Evolutionary conservation across 2,888 invertebrate genomes (phyloP), one percentile per base, ranked within the genome.

Genomic region (Tenthredo notha): DNA sequence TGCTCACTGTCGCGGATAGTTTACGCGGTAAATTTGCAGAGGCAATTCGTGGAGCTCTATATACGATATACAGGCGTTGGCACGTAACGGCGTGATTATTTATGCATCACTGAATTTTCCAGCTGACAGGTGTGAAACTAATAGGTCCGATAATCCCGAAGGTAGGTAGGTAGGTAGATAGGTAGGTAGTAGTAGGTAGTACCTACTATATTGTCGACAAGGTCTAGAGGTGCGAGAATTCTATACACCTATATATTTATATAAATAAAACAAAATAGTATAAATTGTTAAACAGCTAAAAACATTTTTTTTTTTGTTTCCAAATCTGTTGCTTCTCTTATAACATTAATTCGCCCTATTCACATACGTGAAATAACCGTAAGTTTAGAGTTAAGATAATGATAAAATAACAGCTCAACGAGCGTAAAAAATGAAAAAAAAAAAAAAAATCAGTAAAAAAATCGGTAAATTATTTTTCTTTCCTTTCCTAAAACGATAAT

Each of bases 101-200:
- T 83, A 83, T 67, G 83, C 67, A 83, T 83, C 83, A 50, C n/a
- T 83, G 83, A 83, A 83, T 83, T 83, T 83, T 83, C 83, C 83
- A 70, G 67, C 83, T 83, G 83, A 83, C 83, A 83, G 67, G 83
- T 83, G 83, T 83, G 83, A 83, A 67, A 83, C 83, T 70, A 83
- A 83, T 67, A 83, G 67, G 67, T 83, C 83, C 83, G 83, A 80
- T 83, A 83, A 83, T 83, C 70, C 83, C 47, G 67, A 33, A 67
- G 67, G 67, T 67, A 67, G 33, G 33, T 61, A 61, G 9, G 61
- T 25, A 61, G 61, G 61, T 25, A 21, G 61, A 21, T 25, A 21
- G 61, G 61, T 61, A 61, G 61, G 25, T 61, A 61, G 12, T 61
- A 61, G 25, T 61, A 25, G 61, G 25, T 61, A 61, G 10, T 7